A percentile compares a stretch with the other conserved stretches of the same genome.
Conservation (phyloP, 37 sponge, comb jelly and placozoan genomes). For the Beroe forskalii region DNA sequence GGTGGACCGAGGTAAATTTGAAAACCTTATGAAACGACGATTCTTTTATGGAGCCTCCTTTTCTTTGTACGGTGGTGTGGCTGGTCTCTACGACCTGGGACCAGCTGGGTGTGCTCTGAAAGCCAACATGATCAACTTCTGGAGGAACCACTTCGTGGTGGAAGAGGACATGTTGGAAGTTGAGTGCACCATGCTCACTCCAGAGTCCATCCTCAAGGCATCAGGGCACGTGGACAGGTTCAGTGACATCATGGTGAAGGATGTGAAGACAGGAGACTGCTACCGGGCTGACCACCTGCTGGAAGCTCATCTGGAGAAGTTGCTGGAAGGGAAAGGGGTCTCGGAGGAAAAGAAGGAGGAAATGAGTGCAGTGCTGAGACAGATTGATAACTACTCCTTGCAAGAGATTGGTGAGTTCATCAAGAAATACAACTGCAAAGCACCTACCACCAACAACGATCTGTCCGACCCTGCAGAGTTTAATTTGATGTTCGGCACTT, state of each 20-base stretch:
- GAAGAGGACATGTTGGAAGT: conserved; percentile 92
- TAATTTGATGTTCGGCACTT: conserved; percentile 95
- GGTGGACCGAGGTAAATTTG: conserved; percentile 79
- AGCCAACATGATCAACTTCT: conserved; percentile 79
- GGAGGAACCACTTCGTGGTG: conserved; percentile 93
- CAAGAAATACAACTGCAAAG: conserved; percentile 72
- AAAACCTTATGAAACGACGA: conserved; percentile 83
- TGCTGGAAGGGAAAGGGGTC: conserved; percentile 12
- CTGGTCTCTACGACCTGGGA: conserved; percentile 94
- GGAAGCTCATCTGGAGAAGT: conserved; percentile 68
- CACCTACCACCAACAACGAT: conserved; percentile 82
- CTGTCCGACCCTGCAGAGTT: conserved; percentile 83
- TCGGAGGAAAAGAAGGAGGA: conserved; percentile 65
- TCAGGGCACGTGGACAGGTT: conserved; percentile 95
- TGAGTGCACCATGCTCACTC: conserved; percentile 82
- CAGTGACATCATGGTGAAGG: conserved; percentile 95
- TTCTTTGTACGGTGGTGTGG: conserved; percentile 91
- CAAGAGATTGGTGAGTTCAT: conserved; percentile 79
- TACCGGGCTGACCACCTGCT: conserved; percentile 95
- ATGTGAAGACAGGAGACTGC: conserved; percentile 86
- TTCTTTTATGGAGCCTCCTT: conserved; percentile 88
- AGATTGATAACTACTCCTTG: conserved; percentile 78
- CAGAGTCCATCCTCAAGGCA: conserved; percentile 80
- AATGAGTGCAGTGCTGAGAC: conserved; percentile 47
- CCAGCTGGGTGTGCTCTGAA: conserved; percentile 97